These are phyloP conservation scores for Drosophila pandora DNA, from an alignment of 1,140 invertebrate species.

Conservation along the genomic window DNA sequence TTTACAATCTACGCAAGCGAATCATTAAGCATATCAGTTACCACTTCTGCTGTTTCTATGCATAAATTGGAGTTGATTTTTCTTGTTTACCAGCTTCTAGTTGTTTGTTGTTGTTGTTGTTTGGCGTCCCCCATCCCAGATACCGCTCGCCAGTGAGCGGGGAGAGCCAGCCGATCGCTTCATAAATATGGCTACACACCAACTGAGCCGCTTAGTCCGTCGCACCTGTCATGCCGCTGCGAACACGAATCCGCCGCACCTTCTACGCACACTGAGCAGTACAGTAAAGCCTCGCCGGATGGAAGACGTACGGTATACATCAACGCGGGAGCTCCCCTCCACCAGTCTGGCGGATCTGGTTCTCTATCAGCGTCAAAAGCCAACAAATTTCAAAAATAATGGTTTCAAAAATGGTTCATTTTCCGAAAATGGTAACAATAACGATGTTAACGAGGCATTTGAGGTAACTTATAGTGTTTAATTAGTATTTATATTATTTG, in stretches of 20 bases:
- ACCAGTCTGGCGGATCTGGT: slow-evolving; percentile 39
- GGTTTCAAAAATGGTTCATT: neutral
- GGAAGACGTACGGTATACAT: neutral
- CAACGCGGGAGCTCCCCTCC: neutral
- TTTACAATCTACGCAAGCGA: no score
- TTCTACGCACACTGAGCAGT: slow-evolving; percentile 5
- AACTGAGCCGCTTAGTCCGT: slow-evolving; percentile 20
- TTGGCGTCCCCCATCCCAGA: neutral
- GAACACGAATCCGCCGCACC: neutral
- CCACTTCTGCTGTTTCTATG: neutral
- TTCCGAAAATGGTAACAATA: neutral
- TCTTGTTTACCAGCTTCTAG: neutral
- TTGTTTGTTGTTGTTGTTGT: neutral
- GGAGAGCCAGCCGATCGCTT: slow-evolving; percentile 1
- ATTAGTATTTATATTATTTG: neutral
- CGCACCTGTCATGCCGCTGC: neutral
- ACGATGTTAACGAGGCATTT: slow-evolving; percentile 17
- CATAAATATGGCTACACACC: slow-evolving; percentile 34
- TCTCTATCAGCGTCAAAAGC: slow-evolving; percentile 18
- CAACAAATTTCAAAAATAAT: neutral
- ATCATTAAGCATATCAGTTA: no score
- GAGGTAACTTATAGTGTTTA: slow-evolving; percentile 20
- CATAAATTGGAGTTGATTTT: neutral
- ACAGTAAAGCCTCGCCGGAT: slow-evolving; percentile 1
- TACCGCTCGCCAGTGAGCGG: neutral